Evolutionary conservation across 2,888 invertebrate species (phyloP), one percentile per base, ranked within the genome.

Genomic region (Ypsolopha scabrella): DNA sequence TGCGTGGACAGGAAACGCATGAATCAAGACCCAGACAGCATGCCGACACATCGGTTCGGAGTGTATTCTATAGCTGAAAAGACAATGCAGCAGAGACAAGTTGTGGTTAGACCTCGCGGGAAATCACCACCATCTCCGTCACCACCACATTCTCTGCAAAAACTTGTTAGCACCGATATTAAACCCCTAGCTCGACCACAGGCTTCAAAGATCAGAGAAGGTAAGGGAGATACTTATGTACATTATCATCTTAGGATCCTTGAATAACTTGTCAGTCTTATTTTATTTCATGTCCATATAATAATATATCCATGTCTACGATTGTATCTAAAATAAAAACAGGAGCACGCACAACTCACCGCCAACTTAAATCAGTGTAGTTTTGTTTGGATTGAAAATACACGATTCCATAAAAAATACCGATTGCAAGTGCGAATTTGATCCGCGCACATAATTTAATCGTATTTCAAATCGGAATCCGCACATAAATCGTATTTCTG

Each of bases 61-160:
- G 60, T 86, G 6, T 86, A 85, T 58, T 86, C 86, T 2, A 69
- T 78, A 35, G 64, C 70, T 37, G 76, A 77, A 55, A 79, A 71
- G 55, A 58, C 60, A 6, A 10, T 56, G 59, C 35, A 71, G 50
- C 70, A 68, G 53, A 58, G 62, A 50, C 69, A 73, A 1, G 51
- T 70, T n/a, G 48, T 72, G 1, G 4, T 24, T 24, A 24, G 39
- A n/a, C 39, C 9, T 14, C 67, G 73, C 38, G 64, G 61, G 7
- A 79, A 73, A 54, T 63, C 72, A 3, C 63, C 67, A 0, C 75
- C 80, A 1, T 72, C 76, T 2, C 64, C 71, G 37, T 37, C 47
- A 14, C 47, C 47, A n/a, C 47, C 47, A 4, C 72, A 72, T 1
- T 70, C 74, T 0, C 57, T 68, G 1, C 70, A 68, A 43, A 69